These are phyloP conservation scores for Cynopterus sphinx DNA, from an alignment of 2,797 vertebrate species.

Conservation along the genomic window DNA sequence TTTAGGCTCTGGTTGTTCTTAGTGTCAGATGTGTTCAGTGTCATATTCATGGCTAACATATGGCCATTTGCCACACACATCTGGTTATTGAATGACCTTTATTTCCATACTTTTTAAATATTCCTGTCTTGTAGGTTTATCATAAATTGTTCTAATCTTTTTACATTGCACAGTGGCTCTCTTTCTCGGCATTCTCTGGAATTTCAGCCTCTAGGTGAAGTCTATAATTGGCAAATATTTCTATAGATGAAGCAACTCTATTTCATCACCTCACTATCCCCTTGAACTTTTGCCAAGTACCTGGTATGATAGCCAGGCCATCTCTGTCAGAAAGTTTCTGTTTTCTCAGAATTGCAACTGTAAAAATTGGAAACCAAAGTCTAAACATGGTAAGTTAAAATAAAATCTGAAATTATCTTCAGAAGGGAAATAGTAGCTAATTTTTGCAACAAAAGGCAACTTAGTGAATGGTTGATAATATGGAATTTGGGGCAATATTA, in stretches of 20 bases:
- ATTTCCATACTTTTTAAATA: background rate
- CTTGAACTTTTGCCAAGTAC: background rate
- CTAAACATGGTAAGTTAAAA: background rate
- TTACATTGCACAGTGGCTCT: background rate
- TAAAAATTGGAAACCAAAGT: background rate
- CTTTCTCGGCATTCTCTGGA: background rate
- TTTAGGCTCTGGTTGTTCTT: background rate
- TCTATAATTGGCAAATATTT: background rate
- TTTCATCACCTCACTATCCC: background rate
- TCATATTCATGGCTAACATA: background rate
- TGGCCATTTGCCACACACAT: background rate
- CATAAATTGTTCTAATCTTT: background rate
- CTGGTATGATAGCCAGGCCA: background rate
- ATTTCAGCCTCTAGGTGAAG: background rate
- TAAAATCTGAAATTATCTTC: background rate
- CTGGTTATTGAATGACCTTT: background rate
- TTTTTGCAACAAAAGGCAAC: background rate
- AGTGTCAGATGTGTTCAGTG: background rate
- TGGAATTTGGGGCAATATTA: accelerated
- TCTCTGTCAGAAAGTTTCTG: background rate
- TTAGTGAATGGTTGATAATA: background rate
- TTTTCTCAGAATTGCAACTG: background rate
- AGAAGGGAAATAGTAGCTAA: background rate
- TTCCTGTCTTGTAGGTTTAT: background rate
- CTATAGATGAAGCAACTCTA: background rate